Conservation (phyloP, 64 coral and sea anemone genomes). For the Stichodactyla mertensii region DNA sequence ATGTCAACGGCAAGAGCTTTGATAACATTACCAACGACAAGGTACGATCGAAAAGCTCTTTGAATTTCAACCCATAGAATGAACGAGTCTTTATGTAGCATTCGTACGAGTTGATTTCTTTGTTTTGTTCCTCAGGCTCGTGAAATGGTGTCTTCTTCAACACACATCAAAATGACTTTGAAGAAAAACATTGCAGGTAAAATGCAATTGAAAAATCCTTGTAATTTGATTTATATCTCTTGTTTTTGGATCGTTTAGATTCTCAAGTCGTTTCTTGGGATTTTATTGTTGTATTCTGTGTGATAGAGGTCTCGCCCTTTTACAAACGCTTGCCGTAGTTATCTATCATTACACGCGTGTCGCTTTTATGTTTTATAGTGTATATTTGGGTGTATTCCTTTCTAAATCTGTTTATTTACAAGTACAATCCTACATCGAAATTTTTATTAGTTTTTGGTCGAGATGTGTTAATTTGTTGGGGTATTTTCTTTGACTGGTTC, state of each 20-base stretch:
- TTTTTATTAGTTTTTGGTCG: background rate
- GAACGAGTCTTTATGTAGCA: background rate
- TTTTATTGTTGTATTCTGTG: background rate
- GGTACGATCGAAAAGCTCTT: slow-evolving; percentile 6
- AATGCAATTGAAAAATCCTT: background rate
- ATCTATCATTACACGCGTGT: background rate
- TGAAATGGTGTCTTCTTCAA: slow-evolving; percentile 39
- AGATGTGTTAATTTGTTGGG: background rate
- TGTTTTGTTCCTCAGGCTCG: slow-evolving; percentile 34
- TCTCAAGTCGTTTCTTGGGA: background rate
- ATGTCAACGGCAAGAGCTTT: slow-evolving; percentile 58
- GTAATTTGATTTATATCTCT: background rate
- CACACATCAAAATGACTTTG: slow-evolving; percentile 45
- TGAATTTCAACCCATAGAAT: background rate
- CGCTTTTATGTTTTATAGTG: background rate
- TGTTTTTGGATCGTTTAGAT: background rate
- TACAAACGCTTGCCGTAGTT: background rate
- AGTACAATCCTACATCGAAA: background rate
- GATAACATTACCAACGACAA: slow-evolving; percentile 49
- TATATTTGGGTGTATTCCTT: background rate
- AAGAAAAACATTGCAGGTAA: slow-evolving; percentile 69
- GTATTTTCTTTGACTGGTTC: background rate
- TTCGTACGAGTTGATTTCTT: background rate
- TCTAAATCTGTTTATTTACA: background rate
- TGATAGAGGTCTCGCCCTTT: background rate